Percentiles rank a stretch among this genome's conserved stretches.
Evolutionary conservation across 1,140 invertebrate species (phyloP).

Genomic region (Medauroidea extradentata): DNA sequence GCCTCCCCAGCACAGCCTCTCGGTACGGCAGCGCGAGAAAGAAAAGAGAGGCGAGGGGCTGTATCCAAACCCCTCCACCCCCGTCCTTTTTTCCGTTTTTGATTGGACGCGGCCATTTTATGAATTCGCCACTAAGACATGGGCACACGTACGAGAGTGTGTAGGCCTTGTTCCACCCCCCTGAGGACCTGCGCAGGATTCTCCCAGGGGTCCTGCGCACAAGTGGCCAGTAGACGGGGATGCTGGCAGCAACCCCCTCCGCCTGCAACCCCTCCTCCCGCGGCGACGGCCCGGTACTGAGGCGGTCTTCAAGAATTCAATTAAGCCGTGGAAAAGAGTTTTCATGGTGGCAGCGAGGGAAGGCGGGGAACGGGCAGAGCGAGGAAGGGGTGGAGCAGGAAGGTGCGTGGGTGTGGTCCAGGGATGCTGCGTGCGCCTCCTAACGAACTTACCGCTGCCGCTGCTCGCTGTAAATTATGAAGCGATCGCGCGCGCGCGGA

Average conservation of each 20-base stretch:
- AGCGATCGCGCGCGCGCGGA: too few relatives aligned
- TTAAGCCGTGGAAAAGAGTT: conserved; percentile 12
- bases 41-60: background rate
- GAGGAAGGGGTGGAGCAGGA: background rate
- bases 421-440: too few relatives aligned
- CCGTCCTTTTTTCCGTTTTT: conserved; percentile 4
- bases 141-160: background rate
- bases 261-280: background rate
- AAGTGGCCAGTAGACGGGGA: background rate
- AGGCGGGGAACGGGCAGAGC: background rate
- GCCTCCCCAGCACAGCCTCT: too few relatives aligned
- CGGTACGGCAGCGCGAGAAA: background rate
- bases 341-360: conserved; percentile 4
- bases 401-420: background rate
- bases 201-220: conserved; percentile 4
- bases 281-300: background rate
- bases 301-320: conserved; percentile 16
- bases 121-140: conserved; percentile 3
- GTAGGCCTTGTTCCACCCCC: background rate
- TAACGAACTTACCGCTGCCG: too few relatives aligned
- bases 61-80: background rate
- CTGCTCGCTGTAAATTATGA: too few relatives aligned
- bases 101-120: conserved; percentile 15
- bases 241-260: background rate
- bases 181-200: too few relatives aligned